Conservation (phyloP, 2,113 vertebrate genomes). For the Bujurquina vittata region DNA sequence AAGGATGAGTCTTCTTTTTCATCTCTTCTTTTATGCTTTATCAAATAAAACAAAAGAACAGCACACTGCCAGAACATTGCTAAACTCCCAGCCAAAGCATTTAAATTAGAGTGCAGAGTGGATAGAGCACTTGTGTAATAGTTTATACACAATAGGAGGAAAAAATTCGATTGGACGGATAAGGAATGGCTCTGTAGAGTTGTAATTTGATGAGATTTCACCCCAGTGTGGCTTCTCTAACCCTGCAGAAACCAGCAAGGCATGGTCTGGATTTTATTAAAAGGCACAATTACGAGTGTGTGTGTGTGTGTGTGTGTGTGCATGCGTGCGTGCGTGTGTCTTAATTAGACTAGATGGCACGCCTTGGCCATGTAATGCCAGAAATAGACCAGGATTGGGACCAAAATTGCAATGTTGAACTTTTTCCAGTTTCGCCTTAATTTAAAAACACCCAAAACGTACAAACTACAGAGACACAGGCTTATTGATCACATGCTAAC, state of each 20-base stretch:
- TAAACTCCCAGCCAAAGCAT: neutral
- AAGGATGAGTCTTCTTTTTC: neutral
- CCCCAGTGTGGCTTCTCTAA: slow-evolving; percentile 40
- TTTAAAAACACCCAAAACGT: neutral
- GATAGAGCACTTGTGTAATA: neutral
- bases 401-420: slow-evolving; percentile 53
- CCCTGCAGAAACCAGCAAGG: slow-evolving; percentile 16
- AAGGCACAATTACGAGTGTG: slow-evolving; percentile 32
- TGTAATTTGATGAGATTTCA: slow-evolving; percentile 41
- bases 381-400: slow-evolving; percentile 63
- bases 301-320: slow-evolving; percentile 15
- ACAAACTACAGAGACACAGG: neutral
- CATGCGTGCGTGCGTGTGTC: neutral
- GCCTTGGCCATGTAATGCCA: slow-evolving; percentile 30
- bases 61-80: neutral
- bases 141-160: neutral
- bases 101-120: neutral
- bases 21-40: neutral
- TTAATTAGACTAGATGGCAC: slow-evolving; percentile 41
- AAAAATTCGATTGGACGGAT: neutral
- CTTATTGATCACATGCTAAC: slow-evolving; percentile 18
- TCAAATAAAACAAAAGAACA: neutral
- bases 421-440: slow-evolving; percentile 29
- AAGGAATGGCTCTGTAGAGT: slow-evolving; percentile 31
- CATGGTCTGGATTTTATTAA: slow-evolving; percentile 63